Base-by-base conservation (phyloP, 1,140 invertebrate genomes). In the Eulimnadia texana region DNA sequence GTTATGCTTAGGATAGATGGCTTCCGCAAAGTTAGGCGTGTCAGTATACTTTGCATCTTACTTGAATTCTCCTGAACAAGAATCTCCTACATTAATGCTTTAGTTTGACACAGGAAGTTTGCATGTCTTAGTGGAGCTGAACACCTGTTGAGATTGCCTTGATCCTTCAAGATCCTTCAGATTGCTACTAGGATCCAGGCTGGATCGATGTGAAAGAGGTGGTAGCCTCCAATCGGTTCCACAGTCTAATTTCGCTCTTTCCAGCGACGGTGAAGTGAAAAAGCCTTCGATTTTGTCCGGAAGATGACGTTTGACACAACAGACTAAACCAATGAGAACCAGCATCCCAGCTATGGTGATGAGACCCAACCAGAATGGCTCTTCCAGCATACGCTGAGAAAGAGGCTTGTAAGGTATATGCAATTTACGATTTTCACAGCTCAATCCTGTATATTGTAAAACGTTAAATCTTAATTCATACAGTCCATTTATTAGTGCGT, bases 301-400 rank as follows among this genome's bases (percentile, higher is more conserved):
- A 68, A 89, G 86, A 70, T 88, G 85, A 56, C 85, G 71, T 69
- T 86, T 87, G 53, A 84, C 83, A 70, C 85, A 88, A 82, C 84
- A 88, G 6, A 87, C 79, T 22, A 86, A 72, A 10, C 84, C 84
- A 63, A 89, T 83, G 23, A 84, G 75, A 42, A 78, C 79, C 63
- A 89, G 76, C 3, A 88, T 85, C 3, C 83, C 77, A 61, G 82
- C 83, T 10, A 89, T 85, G 0, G 85, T 85, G 68, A 88, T 85
- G n/a, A 89, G 74, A 1, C 85, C 85, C 16, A 89, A 72, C 85
- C 85, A 89, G 71, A 89, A 88, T 0, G 85, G 85, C 70, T 89
- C 85, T 66, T 87, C 82, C 3, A 88, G 73, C 85, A 89, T 88
- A 24, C 85, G 71, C 60, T 86, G 76, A 49, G 82, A 82, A 23